These are phyloP conservation scores for Aix galericulata DNA, from an alignment of 2,113 vertebrate species.

Conservation along the genomic window DNA sequence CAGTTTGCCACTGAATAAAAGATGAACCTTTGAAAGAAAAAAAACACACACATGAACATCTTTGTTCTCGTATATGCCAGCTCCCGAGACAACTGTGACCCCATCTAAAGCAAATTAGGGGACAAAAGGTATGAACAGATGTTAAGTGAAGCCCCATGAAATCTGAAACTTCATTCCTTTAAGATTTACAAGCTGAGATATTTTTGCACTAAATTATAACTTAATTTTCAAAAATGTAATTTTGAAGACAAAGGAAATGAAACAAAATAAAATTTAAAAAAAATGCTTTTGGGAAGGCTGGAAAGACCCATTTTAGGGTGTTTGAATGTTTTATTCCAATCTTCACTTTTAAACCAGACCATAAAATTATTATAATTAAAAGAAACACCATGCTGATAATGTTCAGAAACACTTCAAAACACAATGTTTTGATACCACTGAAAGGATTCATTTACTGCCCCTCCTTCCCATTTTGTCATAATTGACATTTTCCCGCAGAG, in stretches of 20 bases:
- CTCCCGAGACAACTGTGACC: neutral
- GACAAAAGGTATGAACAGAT: neutral
- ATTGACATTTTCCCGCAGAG: neutral
- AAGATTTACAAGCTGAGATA: neutral
- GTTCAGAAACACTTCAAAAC: neutral
- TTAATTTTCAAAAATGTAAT: neutral
- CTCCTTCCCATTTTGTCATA: neutral
- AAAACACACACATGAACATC: neutral
- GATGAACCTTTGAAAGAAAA: neutral
- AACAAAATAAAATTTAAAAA: neutral
- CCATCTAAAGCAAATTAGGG: neutral
- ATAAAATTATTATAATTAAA: conserved; percentile 25
- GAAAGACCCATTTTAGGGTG: neutral
- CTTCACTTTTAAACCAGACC: neutral
- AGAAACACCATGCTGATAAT: conserved; percentile 2
- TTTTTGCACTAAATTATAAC: neutral
- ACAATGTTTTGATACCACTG: conserved; percentile 6
- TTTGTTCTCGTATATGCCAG: neutral
- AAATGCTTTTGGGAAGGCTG: neutral
- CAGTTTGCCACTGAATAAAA: neutral
- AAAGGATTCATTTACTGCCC: neutral
- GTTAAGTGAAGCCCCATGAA: neutral
- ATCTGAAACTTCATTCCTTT: neutral
- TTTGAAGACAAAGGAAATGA: neutral
- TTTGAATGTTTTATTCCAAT: neutral